phyloP scores from a whole-genome alignment of 2,888 invertebrate species.

The Acanthosoma haemorrhoidale region DNA sequence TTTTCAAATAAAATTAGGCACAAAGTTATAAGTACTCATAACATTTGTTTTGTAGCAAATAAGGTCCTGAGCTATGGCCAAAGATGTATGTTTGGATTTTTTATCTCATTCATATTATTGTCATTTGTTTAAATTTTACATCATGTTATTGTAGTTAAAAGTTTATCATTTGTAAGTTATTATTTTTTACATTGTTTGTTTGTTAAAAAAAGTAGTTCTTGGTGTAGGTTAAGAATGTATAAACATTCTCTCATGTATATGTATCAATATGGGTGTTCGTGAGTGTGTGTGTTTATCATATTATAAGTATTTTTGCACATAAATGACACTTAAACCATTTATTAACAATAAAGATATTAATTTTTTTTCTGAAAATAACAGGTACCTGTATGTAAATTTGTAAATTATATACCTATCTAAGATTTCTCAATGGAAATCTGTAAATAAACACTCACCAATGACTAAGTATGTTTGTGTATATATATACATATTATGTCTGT shows the following conservation, averaged over 20 bases:
- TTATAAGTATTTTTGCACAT: constrained; percentile 11
- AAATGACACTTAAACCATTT: background rate
- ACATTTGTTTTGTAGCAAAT: too few relatives aligned
- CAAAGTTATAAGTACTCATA: too few relatives aligned
- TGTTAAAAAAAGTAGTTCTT: background rate
- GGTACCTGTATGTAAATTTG: background rate
- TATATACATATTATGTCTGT: too few relatives aligned
- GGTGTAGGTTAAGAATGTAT: background rate
- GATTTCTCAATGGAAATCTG: background rate
- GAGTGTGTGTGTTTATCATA: too few relatives aligned
- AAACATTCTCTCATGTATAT: background rate
- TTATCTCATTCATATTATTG: background rate
- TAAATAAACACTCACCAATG: background rate
- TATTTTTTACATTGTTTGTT: background rate
- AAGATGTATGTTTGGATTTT: too few relatives aligned
- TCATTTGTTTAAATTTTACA: background rate
- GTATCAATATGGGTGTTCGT: too few relatives aligned
- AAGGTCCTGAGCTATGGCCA: too few relatives aligned
- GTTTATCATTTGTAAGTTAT: background rate
- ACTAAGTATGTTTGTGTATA: too few relatives aligned
- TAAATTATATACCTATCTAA: background rate
- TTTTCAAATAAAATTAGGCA: too few relatives aligned
- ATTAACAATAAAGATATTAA: background rate
- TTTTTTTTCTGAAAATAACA: background rate
- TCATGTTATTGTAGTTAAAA: background rate